A percentile compares a stretch with the other conserved stretches of the same genome.
These are phyloP conservation scores for Pterocles burchelli DNA, from an alignment of 2,113 vertebrate species.

Conservation along the genomic window DNA sequence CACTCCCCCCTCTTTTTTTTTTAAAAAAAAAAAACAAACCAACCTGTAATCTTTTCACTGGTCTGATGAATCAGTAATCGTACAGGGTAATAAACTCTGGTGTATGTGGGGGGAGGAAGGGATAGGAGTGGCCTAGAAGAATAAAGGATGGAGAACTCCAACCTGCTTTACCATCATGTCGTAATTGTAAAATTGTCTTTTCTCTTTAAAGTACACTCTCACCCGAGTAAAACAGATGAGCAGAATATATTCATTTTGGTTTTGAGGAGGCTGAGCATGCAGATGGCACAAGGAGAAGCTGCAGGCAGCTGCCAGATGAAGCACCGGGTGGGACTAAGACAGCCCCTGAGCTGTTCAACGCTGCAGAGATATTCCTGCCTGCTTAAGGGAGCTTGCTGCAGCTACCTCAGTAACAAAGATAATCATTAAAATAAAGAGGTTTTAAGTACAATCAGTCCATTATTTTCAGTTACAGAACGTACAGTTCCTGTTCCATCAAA, in stretches of 20 bases:
- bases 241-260: neutral
- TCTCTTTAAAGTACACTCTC: neutral
- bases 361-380: neutral
- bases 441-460: neutral
- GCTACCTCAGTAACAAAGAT: constrained; percentile 14
- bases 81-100: neutral
- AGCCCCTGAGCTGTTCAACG: neutral
- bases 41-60: neutral
- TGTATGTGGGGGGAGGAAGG: neutral
- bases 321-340: neutral
- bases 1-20: neutral
- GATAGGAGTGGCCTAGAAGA: neutral
- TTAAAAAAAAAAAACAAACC: too few species aligned
- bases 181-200: neutral
- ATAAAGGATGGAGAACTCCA: neutral
- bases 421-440: neutral
- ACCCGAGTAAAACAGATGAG: neutral
- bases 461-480: neutral
- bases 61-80: neutral
- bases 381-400: neutral
- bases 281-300: constrained; percentile 5
- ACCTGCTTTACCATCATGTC: neutral
- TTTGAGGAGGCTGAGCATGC: neutral
- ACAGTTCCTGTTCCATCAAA: neutral
- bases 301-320: constrained; percentile 18